A percentile compares a stretch with the other conserved stretches of the same genome.
phyloP scores from a whole-genome alignment of 2,888 invertebrate genomes.

The Drosophila meridiana region DNA sequence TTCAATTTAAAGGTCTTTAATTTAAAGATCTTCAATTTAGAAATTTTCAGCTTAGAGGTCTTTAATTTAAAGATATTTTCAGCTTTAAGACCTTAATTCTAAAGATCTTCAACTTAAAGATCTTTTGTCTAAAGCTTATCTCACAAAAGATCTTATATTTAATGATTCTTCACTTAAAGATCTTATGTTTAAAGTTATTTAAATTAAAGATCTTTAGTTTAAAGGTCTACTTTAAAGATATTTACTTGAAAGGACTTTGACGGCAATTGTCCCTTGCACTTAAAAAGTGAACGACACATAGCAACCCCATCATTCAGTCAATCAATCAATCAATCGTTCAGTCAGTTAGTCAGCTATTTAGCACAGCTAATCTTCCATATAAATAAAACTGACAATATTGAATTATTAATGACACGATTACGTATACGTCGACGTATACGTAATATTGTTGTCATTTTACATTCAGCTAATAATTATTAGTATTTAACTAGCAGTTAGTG shows the following conservation, averaged over 20 bases:
- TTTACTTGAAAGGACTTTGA: neutral
- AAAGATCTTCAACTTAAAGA: neutral
- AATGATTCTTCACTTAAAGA: neutral
- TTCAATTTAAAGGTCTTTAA: neutral
- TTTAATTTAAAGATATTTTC: too few relatives aligned
- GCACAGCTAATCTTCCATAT: neutral
- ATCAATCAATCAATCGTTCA: neutral
- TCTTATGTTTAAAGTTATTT: neutral
- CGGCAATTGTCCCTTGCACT: neutral
- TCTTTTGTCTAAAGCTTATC: too few relatives aligned
- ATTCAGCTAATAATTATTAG: neutral
- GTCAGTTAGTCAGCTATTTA: neutral
- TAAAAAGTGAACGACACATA: neutral
- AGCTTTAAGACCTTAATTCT: too few relatives aligned
- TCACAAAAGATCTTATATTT: too few relatives aligned
- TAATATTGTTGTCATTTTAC: conserved; percentile 6
- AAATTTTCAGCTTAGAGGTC: neutral
- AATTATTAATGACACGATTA: conserved; percentile 7
- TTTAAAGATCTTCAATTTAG: neutral
- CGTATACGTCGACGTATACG: conserved; percentile 10
- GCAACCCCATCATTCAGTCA: neutral
- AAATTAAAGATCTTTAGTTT: neutral
- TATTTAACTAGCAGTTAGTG: conserved; percentile 3
- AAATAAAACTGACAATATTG: conserved; percentile 1
- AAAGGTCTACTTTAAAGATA: neutral